These are phyloP conservation scores for Teinopalpus imperialis DNA, from an alignment of 2,888 invertebrate species.

Conservation along the genomic window DNA sequence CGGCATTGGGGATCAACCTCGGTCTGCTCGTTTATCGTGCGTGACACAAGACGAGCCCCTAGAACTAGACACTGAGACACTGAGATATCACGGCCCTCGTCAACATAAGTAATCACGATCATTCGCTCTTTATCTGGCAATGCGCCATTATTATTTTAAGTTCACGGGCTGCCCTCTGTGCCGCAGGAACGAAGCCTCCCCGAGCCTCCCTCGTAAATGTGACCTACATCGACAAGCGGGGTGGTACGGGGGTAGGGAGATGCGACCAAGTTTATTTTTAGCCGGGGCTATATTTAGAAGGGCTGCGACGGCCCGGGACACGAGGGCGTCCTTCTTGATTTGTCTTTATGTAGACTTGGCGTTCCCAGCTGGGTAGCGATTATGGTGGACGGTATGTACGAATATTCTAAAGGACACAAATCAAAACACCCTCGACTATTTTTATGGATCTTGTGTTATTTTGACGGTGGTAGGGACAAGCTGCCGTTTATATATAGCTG, in stretches of 20 bases:
- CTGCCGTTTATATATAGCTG: no score
- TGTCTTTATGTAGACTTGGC: slow-evolving; percentile 28
- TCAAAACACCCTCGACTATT: no score
- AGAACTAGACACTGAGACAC: no score
- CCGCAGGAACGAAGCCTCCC: not conserved
- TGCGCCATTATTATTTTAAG: not conserved
- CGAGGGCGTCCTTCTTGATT: slow-evolving; percentile 41
- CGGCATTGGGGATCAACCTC: no score
- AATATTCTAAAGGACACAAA: no score
- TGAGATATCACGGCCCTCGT: no score
- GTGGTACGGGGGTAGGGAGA: slow-evolving; percentile 27
- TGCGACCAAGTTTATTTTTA: slow-evolving; percentile 52
- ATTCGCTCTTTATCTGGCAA: not conserved
- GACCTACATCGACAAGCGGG: slow-evolving; percentile 33
- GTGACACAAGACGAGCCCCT: no score
- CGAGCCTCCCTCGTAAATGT: slow-evolving; percentile 12
- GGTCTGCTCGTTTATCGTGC: no score
- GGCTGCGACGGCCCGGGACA: slow-evolving; percentile 51
- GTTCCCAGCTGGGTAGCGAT: not conserved
- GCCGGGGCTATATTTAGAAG: slow-evolving; percentile 61
- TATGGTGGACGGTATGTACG: no score
- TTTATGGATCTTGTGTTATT: no score
- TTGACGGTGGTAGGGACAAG: no score
- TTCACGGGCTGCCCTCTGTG: not conserved
- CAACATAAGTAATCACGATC: not conserved